Conservation (phyloP, 1,140 invertebrate species). For the Tetramorium simillimum region DNA sequence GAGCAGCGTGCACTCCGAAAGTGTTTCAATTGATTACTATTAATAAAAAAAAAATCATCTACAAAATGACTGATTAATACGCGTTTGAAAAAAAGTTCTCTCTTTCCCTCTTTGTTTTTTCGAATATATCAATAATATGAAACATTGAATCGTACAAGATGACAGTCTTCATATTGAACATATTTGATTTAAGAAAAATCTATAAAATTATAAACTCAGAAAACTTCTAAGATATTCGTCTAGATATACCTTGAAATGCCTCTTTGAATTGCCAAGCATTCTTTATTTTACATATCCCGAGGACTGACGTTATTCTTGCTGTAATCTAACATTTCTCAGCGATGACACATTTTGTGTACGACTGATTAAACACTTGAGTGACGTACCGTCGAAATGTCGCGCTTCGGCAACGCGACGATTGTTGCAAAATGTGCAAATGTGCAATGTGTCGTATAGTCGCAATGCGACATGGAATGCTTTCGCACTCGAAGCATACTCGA, state of each 20-base stretch:
- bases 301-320: background rate
- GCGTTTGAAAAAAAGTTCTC: background rate
- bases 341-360: constrained; percentile 10
- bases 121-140: background rate
- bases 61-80: background rate
- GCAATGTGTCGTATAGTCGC: constrained; percentile 24
- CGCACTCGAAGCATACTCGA: background rate
- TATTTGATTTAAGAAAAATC: background rate
- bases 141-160: background rate
- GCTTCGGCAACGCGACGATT: constrained; percentile 4
- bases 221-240: background rate
- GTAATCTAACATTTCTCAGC: constrained; percentile 12
- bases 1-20: background rate
- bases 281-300: background rate
- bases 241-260: background rate
- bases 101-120: background rate
- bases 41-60: constrained; percentile 39
- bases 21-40: background rate
- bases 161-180: background rate
- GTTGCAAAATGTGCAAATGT: constrained; percentile 45
- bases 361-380: constrained; percentile 30
- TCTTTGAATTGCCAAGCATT: too few relatives aligned
- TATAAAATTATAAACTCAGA: background rate
- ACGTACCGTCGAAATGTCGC: constrained; percentile 10
- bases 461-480: constrained; percentile 19